Percentiles rank a stretch among this genome's conserved stretches.
phyloP scores from a whole-genome alignment of 2,797 vertebrate species.

The Paedocypris micromegethes region DNA sequence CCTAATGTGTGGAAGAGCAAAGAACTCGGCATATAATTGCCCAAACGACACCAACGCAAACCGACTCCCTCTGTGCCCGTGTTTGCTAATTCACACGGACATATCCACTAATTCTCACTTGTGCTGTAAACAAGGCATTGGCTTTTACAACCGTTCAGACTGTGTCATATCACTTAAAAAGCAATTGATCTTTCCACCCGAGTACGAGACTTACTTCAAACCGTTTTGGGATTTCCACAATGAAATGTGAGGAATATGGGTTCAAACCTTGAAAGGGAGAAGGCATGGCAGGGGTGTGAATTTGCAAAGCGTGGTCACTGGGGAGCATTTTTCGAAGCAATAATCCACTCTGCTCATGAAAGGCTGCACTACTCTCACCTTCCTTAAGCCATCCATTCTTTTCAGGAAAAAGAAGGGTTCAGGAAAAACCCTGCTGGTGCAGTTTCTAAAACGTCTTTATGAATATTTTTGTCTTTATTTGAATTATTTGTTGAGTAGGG shows the following conservation, averaged over 20 bases:
- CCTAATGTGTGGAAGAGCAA: conserved; percentile 33
- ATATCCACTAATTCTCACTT: conserved; percentile 31
- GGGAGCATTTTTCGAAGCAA: no score
- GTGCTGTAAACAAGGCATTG: conserved; percentile 10
- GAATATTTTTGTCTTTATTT: no score
- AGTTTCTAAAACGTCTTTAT: no score
- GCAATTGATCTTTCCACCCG: conserved; percentile 10
- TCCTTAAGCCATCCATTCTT: no score
- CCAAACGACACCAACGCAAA: conserved; percentile 48
- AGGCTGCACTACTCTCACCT: no score
- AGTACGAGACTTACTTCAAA: conserved; percentile 7
- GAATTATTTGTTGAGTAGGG: no score
- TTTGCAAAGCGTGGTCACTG: no score
- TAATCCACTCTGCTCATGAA: no score
- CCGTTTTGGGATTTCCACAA: background rate
- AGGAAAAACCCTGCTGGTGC: no score
- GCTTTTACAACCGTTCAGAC: conserved; percentile 14
- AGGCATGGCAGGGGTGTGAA: background rate
- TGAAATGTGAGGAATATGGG: background rate
- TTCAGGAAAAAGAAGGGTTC: no score
- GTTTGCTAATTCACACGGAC: conserved; percentile 42
- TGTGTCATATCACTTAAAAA: conserved; percentile 11
- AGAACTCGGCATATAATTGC: conserved; percentile 50
- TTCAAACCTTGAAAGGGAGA: background rate
- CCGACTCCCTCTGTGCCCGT: background rate